phyloP scores from a whole-genome alignment of 2,113 vertebrate genomes.

The Neoarius graeffei region DNA sequence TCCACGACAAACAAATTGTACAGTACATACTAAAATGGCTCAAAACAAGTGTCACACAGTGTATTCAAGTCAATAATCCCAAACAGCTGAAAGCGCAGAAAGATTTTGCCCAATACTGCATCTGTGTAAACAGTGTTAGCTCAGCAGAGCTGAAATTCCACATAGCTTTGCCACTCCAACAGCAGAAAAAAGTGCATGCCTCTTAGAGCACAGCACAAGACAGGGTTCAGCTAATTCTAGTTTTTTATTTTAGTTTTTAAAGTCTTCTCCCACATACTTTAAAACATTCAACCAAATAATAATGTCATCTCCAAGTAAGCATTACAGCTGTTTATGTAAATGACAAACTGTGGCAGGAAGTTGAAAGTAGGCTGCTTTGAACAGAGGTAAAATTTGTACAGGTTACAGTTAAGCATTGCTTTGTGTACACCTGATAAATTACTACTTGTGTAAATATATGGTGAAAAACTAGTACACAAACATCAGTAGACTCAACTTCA shows the following conservation, averaged over 20 bases:
- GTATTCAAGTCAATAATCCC: constrained; percentile 11
- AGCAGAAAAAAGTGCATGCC: constrained; percentile 22
- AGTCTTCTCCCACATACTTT: background rate
- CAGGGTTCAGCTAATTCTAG: background rate
- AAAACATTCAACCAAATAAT: background rate
- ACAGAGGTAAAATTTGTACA: background rate
- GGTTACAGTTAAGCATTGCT: background rate
- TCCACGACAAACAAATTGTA: background rate
- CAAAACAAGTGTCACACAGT: constrained; percentile 26
- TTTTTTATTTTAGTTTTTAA: background rate
- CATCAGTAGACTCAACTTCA: background rate
- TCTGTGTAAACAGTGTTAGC: constrained; percentile 41
- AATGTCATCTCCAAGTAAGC: background rate
- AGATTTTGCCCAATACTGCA: constrained; percentile 37
- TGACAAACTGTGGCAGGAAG: background rate
- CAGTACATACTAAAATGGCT: constrained; percentile 1
- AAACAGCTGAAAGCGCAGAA: constrained; percentile 6
- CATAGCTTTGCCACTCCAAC: constrained; percentile 38
- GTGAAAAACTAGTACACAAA: constrained; percentile 6
- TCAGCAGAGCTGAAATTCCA: constrained; percentile 45
- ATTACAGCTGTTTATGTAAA: background rate
- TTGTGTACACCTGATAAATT: background rate
- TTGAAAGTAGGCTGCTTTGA: background rate
- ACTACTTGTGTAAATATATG: constrained; percentile 8
- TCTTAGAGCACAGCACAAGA: background rate